Conservation (phyloP, 2,888 invertebrate genomes). For the Sinhomidia bicolor region DNA sequence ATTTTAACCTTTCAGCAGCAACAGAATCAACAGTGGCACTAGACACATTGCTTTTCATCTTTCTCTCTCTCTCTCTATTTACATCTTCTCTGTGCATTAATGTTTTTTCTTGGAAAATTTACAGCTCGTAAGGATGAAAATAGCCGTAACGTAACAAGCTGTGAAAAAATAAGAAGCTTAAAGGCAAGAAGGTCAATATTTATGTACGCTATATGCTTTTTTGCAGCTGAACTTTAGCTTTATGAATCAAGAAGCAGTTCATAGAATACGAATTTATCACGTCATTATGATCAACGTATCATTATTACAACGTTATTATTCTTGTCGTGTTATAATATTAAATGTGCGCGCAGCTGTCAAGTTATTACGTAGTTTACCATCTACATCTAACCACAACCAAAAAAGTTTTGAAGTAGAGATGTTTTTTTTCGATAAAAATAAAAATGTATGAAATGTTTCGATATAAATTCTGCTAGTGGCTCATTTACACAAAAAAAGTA, state of each 20-base stretch:
- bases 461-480: background rate
- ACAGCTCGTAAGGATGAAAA: constrained; percentile 44
- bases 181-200: constrained; percentile 38
- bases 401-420: background rate
- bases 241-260: background rate
- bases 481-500: background rate
- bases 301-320: constrained; percentile 2
- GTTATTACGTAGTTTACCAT: background rate
- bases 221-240: background rate
- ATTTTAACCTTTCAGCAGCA: constrained; percentile 48
- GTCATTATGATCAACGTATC: background rate
- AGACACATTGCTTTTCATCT: background rate
- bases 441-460: background rate
- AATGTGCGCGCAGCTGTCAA: constrained; percentile 39
- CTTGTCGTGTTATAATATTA: background rate
- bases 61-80: background rate
- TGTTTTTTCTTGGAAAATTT: constrained; percentile 27
- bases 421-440: background rate
- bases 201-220: background rate
- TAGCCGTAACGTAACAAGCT: constrained; percentile 41
- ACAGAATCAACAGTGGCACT: background rate
- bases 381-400: background rate
- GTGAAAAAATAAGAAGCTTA: constrained; percentile 29
- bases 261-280: constrained; percentile 37
- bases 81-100: background rate